Evolutionary conservation across 2,113 vertebrate species (phyloP).

Genomic region (Prunella himalayana): DNA sequence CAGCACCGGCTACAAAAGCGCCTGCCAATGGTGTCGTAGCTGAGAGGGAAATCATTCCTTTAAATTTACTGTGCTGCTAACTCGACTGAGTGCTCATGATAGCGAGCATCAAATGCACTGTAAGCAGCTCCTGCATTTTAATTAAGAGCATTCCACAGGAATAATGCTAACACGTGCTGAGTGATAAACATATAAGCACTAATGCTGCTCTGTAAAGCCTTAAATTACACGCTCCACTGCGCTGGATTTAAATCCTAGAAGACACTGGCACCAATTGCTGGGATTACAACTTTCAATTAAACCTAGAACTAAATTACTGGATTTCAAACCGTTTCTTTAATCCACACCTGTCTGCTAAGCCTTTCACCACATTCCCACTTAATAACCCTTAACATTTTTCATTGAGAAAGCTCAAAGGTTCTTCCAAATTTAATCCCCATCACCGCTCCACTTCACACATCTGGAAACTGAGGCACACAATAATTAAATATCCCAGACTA

Average conservation of each 20-base stretch:
- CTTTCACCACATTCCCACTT: background rate
- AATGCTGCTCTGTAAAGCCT: background rate
- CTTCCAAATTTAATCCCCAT: background rate
- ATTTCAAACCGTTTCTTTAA: constrained; percentile 32
- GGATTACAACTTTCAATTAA: constrained; percentile 41
- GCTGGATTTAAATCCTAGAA: background rate
- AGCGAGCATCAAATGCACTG: background rate
- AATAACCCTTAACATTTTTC: constrained; percentile 6
- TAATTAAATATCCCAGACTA: background rate
- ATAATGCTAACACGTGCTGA: constrained; percentile 24
- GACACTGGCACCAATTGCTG: background rate
- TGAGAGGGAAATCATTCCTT: background rate
- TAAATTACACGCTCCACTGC: background rate
- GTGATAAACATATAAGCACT: background rate
- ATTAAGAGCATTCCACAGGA: constrained; percentile 43
- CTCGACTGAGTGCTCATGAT: background rate
- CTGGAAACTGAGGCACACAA: background rate
- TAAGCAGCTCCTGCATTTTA: constrained; percentile 15
- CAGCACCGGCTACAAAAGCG: background rate
- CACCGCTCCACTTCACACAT: background rate
- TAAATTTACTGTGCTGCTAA: background rate
- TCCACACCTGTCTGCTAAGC: constrained; percentile 21
- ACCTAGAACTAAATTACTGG: constrained; percentile 5
- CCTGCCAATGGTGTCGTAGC: background rate
- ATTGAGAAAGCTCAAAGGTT: background rate